Conservation (phyloP, 2,888 invertebrate species). For the Disparrhopalites patrizii region DNA sequence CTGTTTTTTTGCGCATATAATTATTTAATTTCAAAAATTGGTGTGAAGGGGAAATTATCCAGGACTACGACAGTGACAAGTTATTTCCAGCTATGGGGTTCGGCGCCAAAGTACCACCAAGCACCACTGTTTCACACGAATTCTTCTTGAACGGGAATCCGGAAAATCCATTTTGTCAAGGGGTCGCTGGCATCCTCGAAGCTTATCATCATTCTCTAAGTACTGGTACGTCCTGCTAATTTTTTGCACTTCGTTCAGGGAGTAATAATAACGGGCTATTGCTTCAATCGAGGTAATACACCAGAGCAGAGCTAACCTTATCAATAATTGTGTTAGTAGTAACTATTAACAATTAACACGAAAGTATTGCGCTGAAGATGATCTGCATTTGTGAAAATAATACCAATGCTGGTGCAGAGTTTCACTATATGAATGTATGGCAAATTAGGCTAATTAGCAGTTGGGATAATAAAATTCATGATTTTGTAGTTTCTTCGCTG, state of each 20-base stretch:
- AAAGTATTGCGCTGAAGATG: no score
- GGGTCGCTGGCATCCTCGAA: slow-evolving; percentile 52
- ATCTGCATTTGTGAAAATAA: no score
- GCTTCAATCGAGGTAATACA: no score
- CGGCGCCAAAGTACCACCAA: slow-evolving; percentile 55
- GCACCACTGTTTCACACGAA: slow-evolving; percentile 54
- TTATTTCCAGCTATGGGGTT: slow-evolving; percentile 52
- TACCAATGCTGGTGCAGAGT: slow-evolving; percentile 24
- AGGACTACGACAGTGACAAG: slow-evolving; percentile 51
- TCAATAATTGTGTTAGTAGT: no score
- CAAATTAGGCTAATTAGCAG: not conserved
- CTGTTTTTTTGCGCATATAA: no score
- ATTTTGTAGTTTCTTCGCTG: no score
- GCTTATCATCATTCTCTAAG: slow-evolving; percentile 53
- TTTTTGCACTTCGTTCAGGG: no score
- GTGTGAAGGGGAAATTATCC: slow-evolving; percentile 51
- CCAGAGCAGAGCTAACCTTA: no score
- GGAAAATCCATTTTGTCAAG: slow-evolving; percentile 53
- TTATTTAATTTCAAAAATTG: not conserved
- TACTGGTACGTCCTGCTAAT: slow-evolving; percentile 49
- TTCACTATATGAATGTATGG: not conserved
- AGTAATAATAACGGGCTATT: no score
- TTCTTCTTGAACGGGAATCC: slow-evolving; percentile 54
- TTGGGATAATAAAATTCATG: no score
- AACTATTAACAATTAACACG: no score